Conservation (phyloP, 2,113 vertebrate genomes). For the Labeo rohita region DNA sequence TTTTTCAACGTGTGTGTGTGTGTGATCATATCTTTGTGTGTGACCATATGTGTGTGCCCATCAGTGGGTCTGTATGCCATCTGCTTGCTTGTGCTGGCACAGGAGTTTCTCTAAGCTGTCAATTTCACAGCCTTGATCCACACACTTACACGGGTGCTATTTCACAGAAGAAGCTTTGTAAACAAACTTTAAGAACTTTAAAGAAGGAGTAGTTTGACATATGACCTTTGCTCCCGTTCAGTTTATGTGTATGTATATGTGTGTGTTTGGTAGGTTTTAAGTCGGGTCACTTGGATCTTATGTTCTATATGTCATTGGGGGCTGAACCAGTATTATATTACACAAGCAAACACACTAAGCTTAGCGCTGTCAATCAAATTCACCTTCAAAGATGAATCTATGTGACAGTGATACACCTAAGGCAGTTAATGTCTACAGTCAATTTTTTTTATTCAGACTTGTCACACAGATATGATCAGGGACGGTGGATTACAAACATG, state of each 20-base stretch:
- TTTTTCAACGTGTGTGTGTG: neutral
- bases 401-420: conserved; percentile 8
- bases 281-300: neutral
- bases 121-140: conserved; percentile 62
- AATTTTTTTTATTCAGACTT: conserved; percentile 4
- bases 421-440: neutral
- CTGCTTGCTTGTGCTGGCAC: conserved; percentile 76
- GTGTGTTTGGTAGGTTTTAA: neutral
- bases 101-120: conserved; percentile 71
- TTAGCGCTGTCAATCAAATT: conserved; percentile 10
- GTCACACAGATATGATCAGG: neutral
- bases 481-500: neutral
- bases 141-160: conserved; percentile 38
- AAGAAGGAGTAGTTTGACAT: neutral
- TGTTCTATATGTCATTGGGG: neutral
- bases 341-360: conserved; percentile 20
- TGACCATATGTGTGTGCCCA: conserved; percentile 75
- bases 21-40: conserved; percentile 9
- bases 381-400: conserved; percentile 10
- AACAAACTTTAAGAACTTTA: neutral
- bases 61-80: conserved; percentile 77
- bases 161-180: conserved; percentile 11
- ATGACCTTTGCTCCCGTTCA: neutral
- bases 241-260: neutral
- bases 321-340: conserved; percentile 24